phyloP scores from a whole-genome alignment of 2,797 vertebrate species.

The Protosalanx chinensis region DNA sequence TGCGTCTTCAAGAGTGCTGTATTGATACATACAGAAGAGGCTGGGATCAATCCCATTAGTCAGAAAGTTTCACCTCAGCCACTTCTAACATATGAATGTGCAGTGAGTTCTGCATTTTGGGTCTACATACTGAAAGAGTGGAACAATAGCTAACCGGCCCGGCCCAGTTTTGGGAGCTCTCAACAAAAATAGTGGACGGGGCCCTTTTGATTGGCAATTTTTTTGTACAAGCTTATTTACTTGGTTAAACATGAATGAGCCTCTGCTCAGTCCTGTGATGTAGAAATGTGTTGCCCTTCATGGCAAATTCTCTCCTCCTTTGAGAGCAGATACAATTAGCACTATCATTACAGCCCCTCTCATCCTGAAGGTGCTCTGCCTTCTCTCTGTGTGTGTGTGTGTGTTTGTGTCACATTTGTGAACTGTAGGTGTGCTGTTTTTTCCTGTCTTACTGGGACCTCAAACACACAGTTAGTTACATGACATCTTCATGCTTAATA shows the following conservation, averaged over 20 bases:
- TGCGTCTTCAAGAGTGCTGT: background rate
- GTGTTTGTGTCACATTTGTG: background rate
- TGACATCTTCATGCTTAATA: too few relatives aligned
- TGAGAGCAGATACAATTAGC: constrained; percentile 66
- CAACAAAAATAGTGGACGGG: too few relatives aligned
- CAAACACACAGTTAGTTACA: background rate
- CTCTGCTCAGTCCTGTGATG: constrained; percentile 53
- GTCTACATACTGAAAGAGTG: too few relatives aligned
- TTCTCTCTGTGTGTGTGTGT: constrained; percentile 12
- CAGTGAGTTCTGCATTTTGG: too few relatives aligned
- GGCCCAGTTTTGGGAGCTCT: too few relatives aligned
- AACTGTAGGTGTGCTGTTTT: background rate
- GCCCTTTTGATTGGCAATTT: too few relatives aligned
- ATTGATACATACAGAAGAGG: too few relatives aligned
- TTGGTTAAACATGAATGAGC: constrained; percentile 60
- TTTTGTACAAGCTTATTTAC: constrained; percentile 53
- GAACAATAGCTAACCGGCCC: too few relatives aligned
- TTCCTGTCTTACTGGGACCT: background rate
- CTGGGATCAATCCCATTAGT: too few relatives aligned
- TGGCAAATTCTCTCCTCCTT: constrained; percentile 61
- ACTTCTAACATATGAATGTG: too few relatives aligned
- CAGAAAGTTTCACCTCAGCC: too few relatives aligned
- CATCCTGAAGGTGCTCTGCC: constrained; percentile 31
- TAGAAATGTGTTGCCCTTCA: constrained; percentile 60
- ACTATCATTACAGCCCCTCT: constrained; percentile 54